Evolutionary conservation across 2,797 vertebrate genomes (phyloP).

Genomic region (Takifugu rubripes): DNA sequence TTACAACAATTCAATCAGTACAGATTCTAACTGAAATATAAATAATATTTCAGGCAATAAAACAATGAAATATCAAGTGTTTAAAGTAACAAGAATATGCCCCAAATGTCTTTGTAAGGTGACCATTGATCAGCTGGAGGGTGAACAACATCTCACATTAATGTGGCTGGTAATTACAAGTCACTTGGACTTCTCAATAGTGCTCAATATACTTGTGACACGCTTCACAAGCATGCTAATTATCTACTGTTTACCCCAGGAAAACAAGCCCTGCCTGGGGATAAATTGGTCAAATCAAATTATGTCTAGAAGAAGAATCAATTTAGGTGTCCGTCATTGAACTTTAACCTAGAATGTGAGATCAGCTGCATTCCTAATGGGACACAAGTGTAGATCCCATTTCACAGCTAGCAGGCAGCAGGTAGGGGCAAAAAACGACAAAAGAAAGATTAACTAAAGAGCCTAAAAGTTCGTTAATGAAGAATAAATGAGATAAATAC

Average conservation of each 20-base stretch:
- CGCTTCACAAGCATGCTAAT: not conserved
- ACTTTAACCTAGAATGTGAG: slow-evolving; percentile 30
- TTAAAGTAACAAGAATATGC: too few species aligned
- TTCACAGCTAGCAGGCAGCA: slow-evolving; percentile 15
- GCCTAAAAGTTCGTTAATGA: slow-evolving; percentile 3
- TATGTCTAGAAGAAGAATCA: slow-evolving; percentile 13
- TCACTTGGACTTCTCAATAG: not conserved
- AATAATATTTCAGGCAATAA: too few species aligned
- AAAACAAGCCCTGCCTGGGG: not conserved
- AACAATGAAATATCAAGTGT: too few species aligned
- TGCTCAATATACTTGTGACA: not conserved
- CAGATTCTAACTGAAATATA: too few species aligned
- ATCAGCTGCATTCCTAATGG: slow-evolving; percentile 18
- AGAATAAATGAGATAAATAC: slow-evolving; percentile 8
- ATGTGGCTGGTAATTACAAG: not conserved
- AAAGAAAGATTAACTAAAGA: slow-evolving; percentile 35
- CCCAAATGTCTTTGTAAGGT: too few species aligned
- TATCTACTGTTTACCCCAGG: not conserved
- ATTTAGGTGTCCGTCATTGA: slow-evolving; percentile 15
- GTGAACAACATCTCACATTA: not conserved
- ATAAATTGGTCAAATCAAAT: slow-evolving; percentile 12
- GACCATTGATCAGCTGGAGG: too few species aligned
- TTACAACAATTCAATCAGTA: too few species aligned
- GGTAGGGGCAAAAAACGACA: slow-evolving; percentile 15
- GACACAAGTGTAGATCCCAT: slow-evolving; percentile 24